Base-by-base conservation (phyloP, 2,888 invertebrate genomes). In the Deilephila elpenor region DNA sequence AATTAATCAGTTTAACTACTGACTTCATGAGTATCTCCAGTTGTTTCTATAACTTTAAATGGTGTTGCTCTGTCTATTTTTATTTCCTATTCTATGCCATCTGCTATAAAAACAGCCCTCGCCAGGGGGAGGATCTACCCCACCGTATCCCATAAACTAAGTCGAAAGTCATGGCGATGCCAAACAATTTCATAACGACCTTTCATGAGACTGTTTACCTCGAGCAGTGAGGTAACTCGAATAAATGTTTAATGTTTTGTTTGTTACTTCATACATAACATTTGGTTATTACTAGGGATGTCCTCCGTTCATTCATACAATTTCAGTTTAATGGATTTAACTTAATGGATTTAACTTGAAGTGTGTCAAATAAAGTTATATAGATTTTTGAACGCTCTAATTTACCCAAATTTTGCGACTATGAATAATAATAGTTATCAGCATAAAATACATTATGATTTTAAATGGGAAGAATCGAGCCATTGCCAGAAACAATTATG, bases 201-300 rank as follows among this genome's bases (percentile, higher is more conserved):
- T 44, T 29, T 8, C 56, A 44, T 37, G 59, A 44, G 71, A 34
- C 44, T 70, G 60, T 51, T 51, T 56, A 70, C 60, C 73, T 67
- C 67, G 17, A 25, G 34, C 32, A 51, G 64, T 72, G 72, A 64
- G 53, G 72, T 72, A 72, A 72, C 53, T 19, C 72, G 56, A 62
- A 77, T 78, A 77, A 74, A 80, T 82, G 77, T 80, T 75, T 76
- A 74, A 77, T 74, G 75, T 73, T 77, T 67, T 72, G 74, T 75
- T 67, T 82, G 75, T 64, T 62, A 72, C 74, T 78, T 74, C 75
- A 79, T 73, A 79, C 74, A 80, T 74, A 75, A 73, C 59, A 78
- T 82, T 74, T 74, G 25, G 25, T 25, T 67, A 1, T 25, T 44
- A 71, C 37, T 60, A 60, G 59, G 76, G 74, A 74, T 74, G 72